These are phyloP conservation scores for Dasypolia templi DNA, from an alignment of 2,888 invertebrate species.

Conservation along the genomic window DNA sequence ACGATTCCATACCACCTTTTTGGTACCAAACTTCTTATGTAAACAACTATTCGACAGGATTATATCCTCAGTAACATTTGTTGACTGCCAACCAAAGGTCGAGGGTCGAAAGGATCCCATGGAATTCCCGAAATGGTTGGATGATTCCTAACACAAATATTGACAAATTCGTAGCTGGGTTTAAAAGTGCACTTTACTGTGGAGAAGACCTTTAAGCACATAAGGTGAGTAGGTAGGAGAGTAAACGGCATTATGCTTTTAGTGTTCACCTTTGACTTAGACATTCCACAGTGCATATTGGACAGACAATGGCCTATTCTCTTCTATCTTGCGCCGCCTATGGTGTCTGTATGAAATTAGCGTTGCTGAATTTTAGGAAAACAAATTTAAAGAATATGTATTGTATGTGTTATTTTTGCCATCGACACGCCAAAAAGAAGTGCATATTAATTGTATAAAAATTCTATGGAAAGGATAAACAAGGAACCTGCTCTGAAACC, in stretches of 20 bases:
- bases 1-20: conserved; percentile 14
- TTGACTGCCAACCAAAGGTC: conserved; percentile 49
- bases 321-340: no score
- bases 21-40: conserved; percentile 28
- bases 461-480: no score
- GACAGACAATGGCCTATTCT: no score
- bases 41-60: conserved; percentile 28
- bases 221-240: conserved; percentile 7
- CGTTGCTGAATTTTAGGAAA: no score
- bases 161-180: conserved; percentile 34
- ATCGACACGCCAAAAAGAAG: no score
- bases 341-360: no score
- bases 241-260: conserved; percentile 9
- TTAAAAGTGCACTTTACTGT: conserved; percentile 43
- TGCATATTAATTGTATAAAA: no score
- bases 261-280: conserved; percentile 2
- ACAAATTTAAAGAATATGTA: no score
- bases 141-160: conserved; percentile 54
- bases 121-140: conserved; percentile 34
- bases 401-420: no score
- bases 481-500: background rate
- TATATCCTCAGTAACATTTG: conserved; percentile 33
- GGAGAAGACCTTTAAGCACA: conserved; percentile 10
- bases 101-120: conserved; percentile 27
- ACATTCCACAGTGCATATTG: background rate